phyloP scores from a whole-genome alignment of 2,797 vertebrate genomes.

The Chiroxiphia lanceolata region DNA sequence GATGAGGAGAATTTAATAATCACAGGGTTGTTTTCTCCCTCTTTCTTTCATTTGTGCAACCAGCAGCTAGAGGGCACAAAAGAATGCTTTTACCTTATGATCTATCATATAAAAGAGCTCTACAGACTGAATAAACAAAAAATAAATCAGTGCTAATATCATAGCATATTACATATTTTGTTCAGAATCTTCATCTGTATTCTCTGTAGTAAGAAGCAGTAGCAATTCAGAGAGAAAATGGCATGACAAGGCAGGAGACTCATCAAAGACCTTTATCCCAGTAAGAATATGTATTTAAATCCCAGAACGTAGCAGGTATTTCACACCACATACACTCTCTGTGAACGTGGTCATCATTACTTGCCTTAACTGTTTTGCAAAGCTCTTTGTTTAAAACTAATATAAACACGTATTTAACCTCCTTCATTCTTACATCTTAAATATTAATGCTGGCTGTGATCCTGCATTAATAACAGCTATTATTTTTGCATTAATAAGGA shows the following conservation, averaged over 20 bases:
- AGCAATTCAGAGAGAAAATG: neutral
- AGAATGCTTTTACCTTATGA: conserved; percentile 79
- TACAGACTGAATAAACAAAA: conserved; percentile 58
- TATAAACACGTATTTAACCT: conserved; percentile 73
- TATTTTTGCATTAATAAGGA: conserved; percentile 78
- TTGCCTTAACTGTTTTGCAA: conserved; percentile 63
- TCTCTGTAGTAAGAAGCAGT: neutral
- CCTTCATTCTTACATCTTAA: conserved; percentile 71
- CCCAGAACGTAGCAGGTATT: conserved; percentile 8
- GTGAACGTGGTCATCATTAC: conserved; percentile 28
- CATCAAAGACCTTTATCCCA: conserved; percentile 20
- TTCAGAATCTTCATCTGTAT: conserved; percentile 10
- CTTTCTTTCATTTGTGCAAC: conserved; percentile 73
- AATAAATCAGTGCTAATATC: conserved; percentile 34
- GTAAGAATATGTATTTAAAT: conserved; percentile 34
- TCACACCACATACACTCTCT: neutral
- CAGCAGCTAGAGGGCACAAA: conserved; percentile 83
- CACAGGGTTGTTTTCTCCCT: conserved; percentile 63
- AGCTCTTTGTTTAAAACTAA: conserved; percentile 72
- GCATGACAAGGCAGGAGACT: neutral
- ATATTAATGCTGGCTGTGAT: conserved; percentile 73
- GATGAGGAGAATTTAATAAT: conserved; percentile 71
- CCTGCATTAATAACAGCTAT: conserved; percentile 75
- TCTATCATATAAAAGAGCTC: conserved; percentile 42
- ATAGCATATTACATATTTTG: neutral